Percentiles rank a stretch among this genome's conserved stretches.
These are phyloP conservation scores for Anolis apletophallus DNA, from an alignment of 2,797 vertebrate species.

Conservation along the genomic window DNA sequence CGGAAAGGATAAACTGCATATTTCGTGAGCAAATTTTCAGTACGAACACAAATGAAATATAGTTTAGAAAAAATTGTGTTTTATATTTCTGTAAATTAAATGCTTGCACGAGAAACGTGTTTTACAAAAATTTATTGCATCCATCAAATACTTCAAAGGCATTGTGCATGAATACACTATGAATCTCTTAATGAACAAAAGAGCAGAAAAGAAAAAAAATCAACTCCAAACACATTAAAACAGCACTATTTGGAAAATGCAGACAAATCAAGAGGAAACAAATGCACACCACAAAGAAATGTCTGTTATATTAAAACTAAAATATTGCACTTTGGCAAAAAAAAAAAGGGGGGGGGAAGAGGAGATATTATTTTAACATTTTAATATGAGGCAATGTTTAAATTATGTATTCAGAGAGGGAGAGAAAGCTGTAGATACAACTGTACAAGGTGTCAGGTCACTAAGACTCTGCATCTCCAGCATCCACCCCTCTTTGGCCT, in stretches of 20 bases:
- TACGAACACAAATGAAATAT: slow-evolving; percentile 31
- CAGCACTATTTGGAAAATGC: slow-evolving; percentile 73
- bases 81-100: slow-evolving; percentile 79
- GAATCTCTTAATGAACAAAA: slow-evolving; percentile 75
- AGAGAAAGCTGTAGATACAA: slow-evolving; percentile 63
- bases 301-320: slow-evolving; percentile 69
- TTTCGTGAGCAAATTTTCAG: background rate
- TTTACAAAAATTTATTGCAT: slow-evolving; percentile 83
- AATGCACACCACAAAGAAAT: slow-evolving; percentile 76
- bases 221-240: slow-evolving; percentile 76
- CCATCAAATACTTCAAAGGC: slow-evolving; percentile 79
- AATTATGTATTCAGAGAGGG: slow-evolving; percentile 51
- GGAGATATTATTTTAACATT: slow-evolving; percentile 66
- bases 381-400: slow-evolving; percentile 38
- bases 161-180: slow-evolving; percentile 79
- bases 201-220: slow-evolving; percentile 8
- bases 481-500: slow-evolving; percentile 72
- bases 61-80: slow-evolving; percentile 52
- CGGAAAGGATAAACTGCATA: background rate
- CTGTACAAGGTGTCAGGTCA: slow-evolving; percentile 58
- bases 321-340: slow-evolving; percentile 69
- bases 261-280: slow-evolving; percentile 75
- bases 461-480: slow-evolving; percentile 22
- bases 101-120: slow-evolving; percentile 81
- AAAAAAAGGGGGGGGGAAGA: no score